Percentiles rank a stretch among this genome's conserved stretches.
Conservation (phyloP, 2,113 vertebrate species). For the Alouatta palliata region DNA sequence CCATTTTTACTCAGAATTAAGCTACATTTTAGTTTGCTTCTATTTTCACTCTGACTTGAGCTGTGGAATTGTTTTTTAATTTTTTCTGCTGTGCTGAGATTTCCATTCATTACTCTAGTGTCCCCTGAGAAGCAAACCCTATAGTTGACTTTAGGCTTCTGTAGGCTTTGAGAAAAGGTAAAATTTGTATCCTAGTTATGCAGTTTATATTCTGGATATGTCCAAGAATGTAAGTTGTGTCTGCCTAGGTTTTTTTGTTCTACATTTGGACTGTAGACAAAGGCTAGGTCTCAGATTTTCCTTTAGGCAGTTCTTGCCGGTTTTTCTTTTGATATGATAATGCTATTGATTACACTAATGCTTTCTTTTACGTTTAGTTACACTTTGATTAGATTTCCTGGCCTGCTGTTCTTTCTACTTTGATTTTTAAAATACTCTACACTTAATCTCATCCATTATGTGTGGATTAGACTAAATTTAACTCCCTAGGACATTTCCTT, state of each 20-base stretch:
- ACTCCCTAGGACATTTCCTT: neutral
- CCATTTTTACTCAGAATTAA: constrained; percentile 37
- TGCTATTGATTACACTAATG: constrained; percentile 64
- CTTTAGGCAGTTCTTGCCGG: neutral
- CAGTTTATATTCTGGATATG: constrained; percentile 15
- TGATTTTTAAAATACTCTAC: constrained; percentile 43
- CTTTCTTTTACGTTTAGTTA: constrained; percentile 52
- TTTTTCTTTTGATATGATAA: constrained; percentile 70
- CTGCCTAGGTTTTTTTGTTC: too few species aligned
- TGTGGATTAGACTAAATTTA: constrained; percentile 56
- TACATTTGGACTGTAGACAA: neutral
- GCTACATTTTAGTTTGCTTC: constrained; percentile 6
- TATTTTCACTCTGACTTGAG: neutral
- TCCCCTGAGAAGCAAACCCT: neutral
- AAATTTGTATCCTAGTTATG: constrained; percentile 11
- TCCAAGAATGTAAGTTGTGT: neutral
- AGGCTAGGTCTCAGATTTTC: neutral
- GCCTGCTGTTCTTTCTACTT: neutral
- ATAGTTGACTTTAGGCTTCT: neutral
- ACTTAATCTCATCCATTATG: constrained; percentile 55
- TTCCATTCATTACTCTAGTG: neutral
- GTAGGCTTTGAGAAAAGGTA: neutral
- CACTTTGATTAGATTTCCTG: constrained; percentile 60
- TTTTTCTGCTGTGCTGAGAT: neutral
- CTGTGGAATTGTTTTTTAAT: neutral